Percentiles rank a stretch among this genome's conserved stretches.
Conservation (phyloP, 2,888 invertebrate species). For the Campoplex capitator region DNA sequence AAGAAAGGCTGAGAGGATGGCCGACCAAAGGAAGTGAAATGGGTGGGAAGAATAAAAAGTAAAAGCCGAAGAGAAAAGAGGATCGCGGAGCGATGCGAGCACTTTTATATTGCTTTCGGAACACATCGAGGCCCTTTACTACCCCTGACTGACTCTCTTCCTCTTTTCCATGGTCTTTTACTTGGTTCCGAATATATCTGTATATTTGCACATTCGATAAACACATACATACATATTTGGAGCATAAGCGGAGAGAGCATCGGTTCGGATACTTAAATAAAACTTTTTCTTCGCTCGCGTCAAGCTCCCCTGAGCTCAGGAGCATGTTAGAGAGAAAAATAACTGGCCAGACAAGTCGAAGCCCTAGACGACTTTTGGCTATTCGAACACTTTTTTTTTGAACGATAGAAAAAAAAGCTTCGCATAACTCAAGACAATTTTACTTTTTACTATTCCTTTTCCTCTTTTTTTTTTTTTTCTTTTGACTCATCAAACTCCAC, state of each 20-base stretch:
- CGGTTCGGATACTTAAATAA: slow-evolving; percentile 71
- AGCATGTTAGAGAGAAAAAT: slow-evolving; percentile 46
- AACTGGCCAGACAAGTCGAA: slow-evolving; percentile 57
- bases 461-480: slow-evolving; percentile 1
- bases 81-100: slow-evolving; percentile 55
- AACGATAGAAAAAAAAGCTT: slow-evolving; percentile 17
- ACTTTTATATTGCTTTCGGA: slow-evolving; percentile 71
- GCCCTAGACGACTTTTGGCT: slow-evolving; percentile 55
- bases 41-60: slow-evolving; percentile 44
- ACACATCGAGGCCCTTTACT: slow-evolving; percentile 57
- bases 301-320: slow-evolving; percentile 43
- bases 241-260: slow-evolving; percentile 56
- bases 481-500: background rate
- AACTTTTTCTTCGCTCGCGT: slow-evolving; percentile 66
- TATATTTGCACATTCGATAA: background rate
- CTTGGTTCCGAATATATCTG: background rate
- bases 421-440: slow-evolving; percentile 24
- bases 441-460: background rate
- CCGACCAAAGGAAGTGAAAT: slow-evolving; percentile 22
- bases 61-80: slow-evolving; percentile 61
- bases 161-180: slow-evolving; percentile 17
- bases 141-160: background rate
- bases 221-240: slow-evolving; percentile 14
- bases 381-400: slow-evolving; percentile 46
- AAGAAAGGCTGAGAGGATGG: background rate